Base-by-base conservation (phyloP, 2,888 invertebrate species). In the Priocnemis perturbator region DNA sequence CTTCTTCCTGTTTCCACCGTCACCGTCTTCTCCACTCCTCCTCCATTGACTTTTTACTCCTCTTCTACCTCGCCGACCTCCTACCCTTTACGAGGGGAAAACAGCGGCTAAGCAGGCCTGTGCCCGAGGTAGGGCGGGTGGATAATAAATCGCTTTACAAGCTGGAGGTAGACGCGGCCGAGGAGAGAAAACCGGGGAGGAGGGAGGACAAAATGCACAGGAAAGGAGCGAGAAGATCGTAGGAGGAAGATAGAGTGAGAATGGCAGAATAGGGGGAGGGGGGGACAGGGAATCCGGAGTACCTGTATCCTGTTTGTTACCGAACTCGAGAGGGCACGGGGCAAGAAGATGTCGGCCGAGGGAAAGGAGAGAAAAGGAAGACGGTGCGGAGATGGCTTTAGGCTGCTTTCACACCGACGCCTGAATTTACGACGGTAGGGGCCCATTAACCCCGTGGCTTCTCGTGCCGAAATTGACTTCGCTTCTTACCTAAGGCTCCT, bases 281-380 rank as follows among this genome's bases (percentile, higher is more conserved):
- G 53, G 55, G 53, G 47, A 14, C 23, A 45, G 58, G 71, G 59
- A 65, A 64, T 74, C 76, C 79, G 67, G 75, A 79, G 78, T 81
- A 83, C 82, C 81, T 83, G 83, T 81, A 83, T 84, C 83, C 83
- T 84, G 84, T 83, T 83, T 83, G 81, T 83, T 82, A 77, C 77
- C 75, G 73, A 77, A 74, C 76, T 71, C 64, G 63, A 64, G 73
- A 75, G 68, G 69, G 66, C 65, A 59, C 61, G 61, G 62, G 69
- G 52, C 60, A 70, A 62, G 64, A 60, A 60, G 63, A 70, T 56
- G 45, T 65, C 59, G 61, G 56, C 62, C 19, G 57, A 17, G 30
- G 53, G 9, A 26, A 30, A 26, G 20, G n/a, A 21, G 23, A 56
- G 50, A 64, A 58, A 60, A 59, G 61, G 57, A 65, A 65, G 63